Conservation (phyloP, 2,113 vertebrate genomes). For the Centropristis striata region DNA sequence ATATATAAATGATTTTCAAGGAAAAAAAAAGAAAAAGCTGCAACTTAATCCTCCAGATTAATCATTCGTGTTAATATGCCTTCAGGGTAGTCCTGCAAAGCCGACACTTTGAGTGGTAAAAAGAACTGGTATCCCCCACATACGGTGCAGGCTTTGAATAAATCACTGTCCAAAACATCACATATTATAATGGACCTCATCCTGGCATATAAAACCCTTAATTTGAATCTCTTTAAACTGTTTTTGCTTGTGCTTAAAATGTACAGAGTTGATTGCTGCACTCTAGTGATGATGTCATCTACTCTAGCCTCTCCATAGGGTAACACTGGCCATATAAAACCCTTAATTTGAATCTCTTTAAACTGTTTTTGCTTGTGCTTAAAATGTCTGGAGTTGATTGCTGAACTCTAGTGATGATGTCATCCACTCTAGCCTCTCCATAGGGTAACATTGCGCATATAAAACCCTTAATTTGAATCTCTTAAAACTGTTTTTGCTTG, state of each 20-base stretch:
- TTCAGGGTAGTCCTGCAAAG: slow-evolving; percentile 31
- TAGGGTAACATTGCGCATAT: too few relatives aligned
- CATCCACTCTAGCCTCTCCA: too few relatives aligned
- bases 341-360: background rate
- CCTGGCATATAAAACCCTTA: background rate
- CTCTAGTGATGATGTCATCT: too few relatives aligned
- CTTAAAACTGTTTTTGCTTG: background rate
- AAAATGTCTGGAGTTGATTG: too few relatives aligned
- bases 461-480: background rate
- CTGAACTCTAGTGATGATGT: too few relatives aligned
- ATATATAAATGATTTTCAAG: slow-evolving; percentile 42
- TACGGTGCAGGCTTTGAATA: slow-evolving; percentile 4
- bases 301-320: too few relatives aligned
- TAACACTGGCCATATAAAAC: too few relatives aligned
- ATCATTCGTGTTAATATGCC: slow-evolving; percentile 39
- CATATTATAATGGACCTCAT: background rate
- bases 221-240: background rate
- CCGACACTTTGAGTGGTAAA: slow-evolving; percentile 1
- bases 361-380: too few relatives aligned
- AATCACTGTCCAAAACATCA: slow-evolving; percentile 12
- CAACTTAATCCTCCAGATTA: slow-evolving; percentile 46
- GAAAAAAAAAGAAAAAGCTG: background rate
- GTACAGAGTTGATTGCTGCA: too few relatives aligned
- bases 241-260: too few relatives aligned
- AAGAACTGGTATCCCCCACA: background rate